A percentile compares a stretch with the other conserved stretches of the same genome.
phyloP scores from a whole-genome alignment of 1,140 invertebrate genomes.

The Pseudachorutes palmiensis region DNA sequence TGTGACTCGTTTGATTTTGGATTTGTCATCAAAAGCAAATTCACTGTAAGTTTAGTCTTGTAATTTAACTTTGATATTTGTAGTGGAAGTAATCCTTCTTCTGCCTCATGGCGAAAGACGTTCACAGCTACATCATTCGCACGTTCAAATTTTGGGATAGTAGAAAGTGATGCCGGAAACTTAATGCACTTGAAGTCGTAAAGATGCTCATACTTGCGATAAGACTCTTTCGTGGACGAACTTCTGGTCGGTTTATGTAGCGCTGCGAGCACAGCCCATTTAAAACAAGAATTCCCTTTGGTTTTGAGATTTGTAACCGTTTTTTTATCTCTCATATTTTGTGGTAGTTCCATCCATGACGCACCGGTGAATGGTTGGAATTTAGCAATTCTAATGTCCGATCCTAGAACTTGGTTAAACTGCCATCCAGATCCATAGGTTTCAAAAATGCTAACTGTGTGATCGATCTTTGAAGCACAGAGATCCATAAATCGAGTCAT shows the following conservation, averaged over 20 bases:
- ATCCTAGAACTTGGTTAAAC: background rate
- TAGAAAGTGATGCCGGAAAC: background rate
- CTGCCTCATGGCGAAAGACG: background rate
- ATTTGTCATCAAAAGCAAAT: background rate
- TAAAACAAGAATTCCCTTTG: slow-evolving; percentile 2
- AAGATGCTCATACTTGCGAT: background rate
- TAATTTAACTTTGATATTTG: background rate
- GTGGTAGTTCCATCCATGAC: background rate
- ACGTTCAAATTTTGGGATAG: background rate
- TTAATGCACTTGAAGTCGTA: slow-evolving; percentile 1
- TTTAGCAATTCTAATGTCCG: slow-evolving; percentile 3
- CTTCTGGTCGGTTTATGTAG: background rate
- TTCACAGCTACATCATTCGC: slow-evolving; percentile 5
- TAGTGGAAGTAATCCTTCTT: background rate
- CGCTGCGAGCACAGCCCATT: background rate
- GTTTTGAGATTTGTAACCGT: background rate
- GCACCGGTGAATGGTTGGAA: background rate
- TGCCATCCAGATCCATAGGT: slow-evolving; percentile 11
- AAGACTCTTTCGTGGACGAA: background rate
- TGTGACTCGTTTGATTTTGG: background rate
- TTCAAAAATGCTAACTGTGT: slow-evolving; percentile 9
- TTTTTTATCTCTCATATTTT: background rate
- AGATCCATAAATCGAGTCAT: background rate
- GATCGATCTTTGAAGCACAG: slow-evolving; percentile 4
- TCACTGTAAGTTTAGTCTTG: background rate